A percentile compares a stretch with the other conserved stretches of the same genome.
Evolutionary conservation across 2,888 invertebrate species (phyloP).

Genomic region (Amphipoea lucens): DNA sequence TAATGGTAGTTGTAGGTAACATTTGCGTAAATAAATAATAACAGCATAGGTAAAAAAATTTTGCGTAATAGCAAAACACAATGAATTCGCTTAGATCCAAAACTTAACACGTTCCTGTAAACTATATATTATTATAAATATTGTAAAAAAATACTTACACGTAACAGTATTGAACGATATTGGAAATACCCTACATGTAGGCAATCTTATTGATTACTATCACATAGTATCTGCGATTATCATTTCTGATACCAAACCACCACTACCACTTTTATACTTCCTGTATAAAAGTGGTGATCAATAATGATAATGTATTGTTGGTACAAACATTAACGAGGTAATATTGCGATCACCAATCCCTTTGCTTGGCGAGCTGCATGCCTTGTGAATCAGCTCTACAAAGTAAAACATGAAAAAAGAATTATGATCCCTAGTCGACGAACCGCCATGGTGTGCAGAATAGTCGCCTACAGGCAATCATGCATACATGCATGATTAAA

Average conservation of each 20-base stretch:
- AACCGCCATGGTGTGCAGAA: neutral
- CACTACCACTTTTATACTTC: too few relatives aligned
- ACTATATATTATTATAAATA: neutral
- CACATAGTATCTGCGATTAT: conserved; percentile 24
- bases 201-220: conserved; percentile 2
- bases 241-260: conserved; percentile 1
- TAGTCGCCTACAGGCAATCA: neutral
- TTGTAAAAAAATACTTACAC: neutral
- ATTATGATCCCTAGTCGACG: neutral
- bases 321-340: neutral
- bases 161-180: neutral
- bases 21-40: too few relatives aligned
- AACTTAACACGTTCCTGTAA: neutral
- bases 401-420: neutral
- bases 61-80: too few relatives aligned
- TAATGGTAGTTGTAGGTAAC: too few relatives aligned
- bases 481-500: neutral
- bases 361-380: neutral
- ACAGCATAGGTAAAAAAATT: neutral
- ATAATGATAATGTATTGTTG: neutral
- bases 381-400: neutral
- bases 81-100: neutral
- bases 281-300: conserved; percentile 2
- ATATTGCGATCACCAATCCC: neutral
- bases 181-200: conserved; percentile 20